Conservation (phyloP, 2,797 vertebrate species). For the Sciurus vulgaris region DNA sequence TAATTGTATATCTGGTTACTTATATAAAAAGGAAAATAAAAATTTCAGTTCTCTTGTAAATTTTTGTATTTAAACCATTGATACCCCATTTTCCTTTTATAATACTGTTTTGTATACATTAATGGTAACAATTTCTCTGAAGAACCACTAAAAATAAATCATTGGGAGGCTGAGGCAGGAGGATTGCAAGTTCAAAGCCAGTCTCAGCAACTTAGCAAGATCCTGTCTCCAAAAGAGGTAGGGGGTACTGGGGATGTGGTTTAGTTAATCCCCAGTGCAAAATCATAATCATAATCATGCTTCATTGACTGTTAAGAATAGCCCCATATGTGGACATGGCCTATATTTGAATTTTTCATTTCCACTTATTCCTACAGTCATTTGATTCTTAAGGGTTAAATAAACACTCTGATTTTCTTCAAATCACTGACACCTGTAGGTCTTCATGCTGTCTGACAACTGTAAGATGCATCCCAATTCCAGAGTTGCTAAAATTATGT, state of each 20-base stretch:
- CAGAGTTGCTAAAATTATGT: slow-evolving; percentile 12
- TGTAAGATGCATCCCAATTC: slow-evolving; percentile 19
- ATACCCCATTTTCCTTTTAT: background rate
- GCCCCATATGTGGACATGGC: background rate
- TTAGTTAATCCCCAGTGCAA: no score
- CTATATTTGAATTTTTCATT: background rate
- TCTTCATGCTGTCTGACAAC: background rate
- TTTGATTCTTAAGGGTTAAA: slow-evolving; percentile 9
- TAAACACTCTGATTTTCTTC: slow-evolving; percentile 41
- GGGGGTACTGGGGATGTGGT: no score
- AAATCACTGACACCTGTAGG: background rate
- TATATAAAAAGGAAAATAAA: slow-evolving; percentile 30
- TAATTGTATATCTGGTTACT: background rate
- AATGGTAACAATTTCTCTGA: slow-evolving; percentile 37
- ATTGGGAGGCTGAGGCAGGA: background rate
- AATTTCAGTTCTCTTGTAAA: slow-evolving; percentile 36
- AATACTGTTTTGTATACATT: background rate
- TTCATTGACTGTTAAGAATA: background rate
- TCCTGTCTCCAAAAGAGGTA: no score
- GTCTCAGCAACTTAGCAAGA: no score
- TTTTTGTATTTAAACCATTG: background rate
- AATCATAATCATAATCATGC: no score
- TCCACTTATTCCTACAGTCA: background rate
- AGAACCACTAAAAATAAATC: background rate
- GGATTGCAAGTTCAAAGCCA: no score